A percentile compares a stretch with the other conserved stretches of the same genome.
Evolutionary conservation across 92 coral and sea anemone genomes (phyloP).

Genomic region (Paramuricea clavata): DNA sequence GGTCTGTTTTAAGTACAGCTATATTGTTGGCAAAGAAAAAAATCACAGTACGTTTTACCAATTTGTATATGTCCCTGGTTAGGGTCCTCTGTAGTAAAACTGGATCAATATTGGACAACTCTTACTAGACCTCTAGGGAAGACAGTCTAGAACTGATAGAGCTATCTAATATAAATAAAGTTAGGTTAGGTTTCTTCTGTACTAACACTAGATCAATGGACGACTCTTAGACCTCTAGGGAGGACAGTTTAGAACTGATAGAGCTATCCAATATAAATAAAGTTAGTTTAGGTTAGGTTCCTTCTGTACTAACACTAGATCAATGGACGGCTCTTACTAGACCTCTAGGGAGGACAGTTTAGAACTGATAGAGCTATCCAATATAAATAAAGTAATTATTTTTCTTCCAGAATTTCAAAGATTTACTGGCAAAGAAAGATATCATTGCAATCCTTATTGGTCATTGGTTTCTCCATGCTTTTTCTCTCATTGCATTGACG

Average conservation of each 20-base stretch:
- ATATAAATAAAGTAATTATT: no score
- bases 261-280: no score
- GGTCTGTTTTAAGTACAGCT: slow-evolving; percentile 88
- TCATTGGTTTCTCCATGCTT: slow-evolving; percentile 91
- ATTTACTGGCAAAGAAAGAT: slow-evolving; percentile 80
- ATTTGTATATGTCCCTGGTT: no score
- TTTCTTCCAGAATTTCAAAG: slow-evolving; percentile 72
- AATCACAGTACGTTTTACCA: slow-evolving; percentile 73
- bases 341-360: no score
- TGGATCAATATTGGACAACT: background rate
- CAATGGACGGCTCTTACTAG: background rate
- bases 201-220: no score
- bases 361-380: no score
- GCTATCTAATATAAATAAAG: no score
- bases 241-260: no score
- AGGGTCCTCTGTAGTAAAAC: background rate
- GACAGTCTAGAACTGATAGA: background rate
- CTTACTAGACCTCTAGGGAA: background rate
- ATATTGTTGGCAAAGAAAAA: slow-evolving; percentile 88
- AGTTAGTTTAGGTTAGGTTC: no score
- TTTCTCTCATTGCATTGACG: slow-evolving; percentile 91
- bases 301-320: no score
- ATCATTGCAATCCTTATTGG: slow-evolving; percentile 80
- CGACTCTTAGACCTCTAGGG: no score
- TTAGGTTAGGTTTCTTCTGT: no score